These are phyloP conservation scores for Garra rufa DNA, from an alignment of 2,113 vertebrate genomes.

Conservation along the genomic window DNA sequence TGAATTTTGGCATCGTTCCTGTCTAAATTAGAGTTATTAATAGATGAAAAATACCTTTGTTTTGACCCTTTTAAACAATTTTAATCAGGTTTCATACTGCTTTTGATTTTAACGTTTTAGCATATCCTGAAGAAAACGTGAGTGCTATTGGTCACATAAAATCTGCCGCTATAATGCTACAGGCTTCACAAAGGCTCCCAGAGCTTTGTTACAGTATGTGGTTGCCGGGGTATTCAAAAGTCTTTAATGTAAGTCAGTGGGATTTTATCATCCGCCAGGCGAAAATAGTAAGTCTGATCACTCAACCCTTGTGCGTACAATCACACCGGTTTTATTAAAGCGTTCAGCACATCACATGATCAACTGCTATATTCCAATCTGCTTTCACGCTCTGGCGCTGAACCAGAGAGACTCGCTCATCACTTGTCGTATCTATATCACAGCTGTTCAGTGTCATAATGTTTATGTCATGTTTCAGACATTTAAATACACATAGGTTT, in stretches of 20 bases:
- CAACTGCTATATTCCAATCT: neutral
- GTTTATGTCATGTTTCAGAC: neutral
- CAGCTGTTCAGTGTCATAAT: neutral
- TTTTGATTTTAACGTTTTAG: neutral
- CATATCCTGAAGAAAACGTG: neutral
- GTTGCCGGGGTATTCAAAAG: neutral
- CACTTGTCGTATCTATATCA: neutral
- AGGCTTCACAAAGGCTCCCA: neutral
- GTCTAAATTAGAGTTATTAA: neutral
- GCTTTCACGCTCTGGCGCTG: neutral
- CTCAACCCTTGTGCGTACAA: neutral
- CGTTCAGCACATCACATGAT: neutral
- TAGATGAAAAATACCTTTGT: neutral
- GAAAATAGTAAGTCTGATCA: constrained; percentile 3
- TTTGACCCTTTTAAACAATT: neutral
- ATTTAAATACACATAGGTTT: neutral
- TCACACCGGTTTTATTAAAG: neutral
- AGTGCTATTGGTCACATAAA: neutral
- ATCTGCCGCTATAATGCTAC: neutral
- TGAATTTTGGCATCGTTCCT: neutral
- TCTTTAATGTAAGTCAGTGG: neutral
- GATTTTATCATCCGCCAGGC: neutral
- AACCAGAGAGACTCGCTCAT: neutral
- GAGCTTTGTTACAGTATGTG: neutral
- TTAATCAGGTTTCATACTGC: neutral